Evolutionary conservation across 2,797 vertebrate genomes (phyloP), one percentile per base, ranked within the genome.

Genomic region (Chiloscyllium punctatum): DNA sequence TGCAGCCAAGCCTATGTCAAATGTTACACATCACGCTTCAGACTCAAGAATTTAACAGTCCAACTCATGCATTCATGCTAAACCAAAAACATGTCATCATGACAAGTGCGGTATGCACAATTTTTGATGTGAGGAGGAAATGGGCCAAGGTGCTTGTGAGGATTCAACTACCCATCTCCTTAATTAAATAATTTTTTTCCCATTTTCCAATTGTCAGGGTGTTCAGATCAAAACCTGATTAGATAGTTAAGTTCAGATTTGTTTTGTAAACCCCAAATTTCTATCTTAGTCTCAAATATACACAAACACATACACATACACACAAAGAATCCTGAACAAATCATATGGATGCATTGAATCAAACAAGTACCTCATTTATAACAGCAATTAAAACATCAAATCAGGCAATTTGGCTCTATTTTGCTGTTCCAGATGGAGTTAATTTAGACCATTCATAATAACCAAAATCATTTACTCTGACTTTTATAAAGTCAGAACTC

Each of bases 401-500:
- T 62, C 62, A 57, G 33, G 87, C 62, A 90, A 57, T 62, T 62
- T 90, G 87, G 30, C 30, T 62, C 53, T 27, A 90, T 90, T 90
- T 90, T 90, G 57, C 87, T 57, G 25, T 37, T 92, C 57, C 90
- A 92, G 62, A 68, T 92, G 66, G 90, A 68, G 6, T 92, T 66
- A 66, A 92, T 92, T 92, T 92, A 66, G 66, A 68, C 62, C 16
- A 25, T 92, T 25, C 16, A 68, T n/a, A 92, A 92, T 37, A 42
- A 9, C 57, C 90, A 37, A 92, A 92, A 92, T 68, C 7, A 21
- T n/a, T 62, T 11, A 68, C 68, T 92, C n/a, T 48, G 62, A 37
- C n/a, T 37, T 92, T 42, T 92, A 68, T 57, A 62, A 62, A 90
- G 30, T 18, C 57, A 62, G 33, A 62, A 33, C 87, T 33, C n/a